These are phyloP conservation scores for Oenanthe melanoleuca DNA, from an alignment of 2,113 vertebrate species.

Conservation along the genomic window DNA sequence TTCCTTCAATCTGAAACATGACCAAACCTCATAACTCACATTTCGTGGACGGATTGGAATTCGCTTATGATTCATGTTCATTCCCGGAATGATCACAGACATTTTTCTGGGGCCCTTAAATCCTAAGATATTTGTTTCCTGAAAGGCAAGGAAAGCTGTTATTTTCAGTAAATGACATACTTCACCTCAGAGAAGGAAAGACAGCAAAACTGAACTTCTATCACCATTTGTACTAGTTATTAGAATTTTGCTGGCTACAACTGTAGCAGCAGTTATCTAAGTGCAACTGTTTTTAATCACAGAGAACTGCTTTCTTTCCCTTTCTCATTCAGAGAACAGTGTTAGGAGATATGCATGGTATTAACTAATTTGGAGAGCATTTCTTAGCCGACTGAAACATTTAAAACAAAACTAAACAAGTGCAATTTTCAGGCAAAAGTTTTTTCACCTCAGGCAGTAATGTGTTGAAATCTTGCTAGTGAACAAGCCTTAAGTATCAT, in stretches of 20 bases:
- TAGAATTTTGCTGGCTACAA: background rate
- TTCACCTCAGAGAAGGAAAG: background rate
- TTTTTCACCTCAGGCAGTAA: background rate
- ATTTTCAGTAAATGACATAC: background rate
- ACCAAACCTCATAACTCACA: conserved; percentile 75
- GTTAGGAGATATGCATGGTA: background rate
- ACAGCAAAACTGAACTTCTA: background rate
- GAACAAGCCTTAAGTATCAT: background rate
- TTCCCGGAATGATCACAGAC: conserved; percentile 96
- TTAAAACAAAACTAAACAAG: background rate
- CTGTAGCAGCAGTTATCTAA: background rate
- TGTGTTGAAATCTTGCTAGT: background rate
- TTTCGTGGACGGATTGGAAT: conserved; percentile 86
- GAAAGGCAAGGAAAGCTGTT: conserved; percentile 28
- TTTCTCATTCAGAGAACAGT: background rate
- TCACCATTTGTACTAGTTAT: background rate
- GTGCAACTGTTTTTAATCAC: background rate
- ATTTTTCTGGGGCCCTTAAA: conserved; percentile 98
- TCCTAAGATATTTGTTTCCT: conserved; percentile 97
- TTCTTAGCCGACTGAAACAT: background rate
- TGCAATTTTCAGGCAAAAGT: background rate
- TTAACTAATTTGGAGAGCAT: background rate
- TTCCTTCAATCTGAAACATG: background rate
- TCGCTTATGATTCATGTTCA: conserved; percentile 92
- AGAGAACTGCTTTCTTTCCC: background rate